A percentile compares a stretch with the other conserved stretches of the same genome.
These are phyloP conservation scores for Monopis laevigella DNA, from an alignment of 2,888 invertebrate genomes.

Conservation along the genomic window DNA sequence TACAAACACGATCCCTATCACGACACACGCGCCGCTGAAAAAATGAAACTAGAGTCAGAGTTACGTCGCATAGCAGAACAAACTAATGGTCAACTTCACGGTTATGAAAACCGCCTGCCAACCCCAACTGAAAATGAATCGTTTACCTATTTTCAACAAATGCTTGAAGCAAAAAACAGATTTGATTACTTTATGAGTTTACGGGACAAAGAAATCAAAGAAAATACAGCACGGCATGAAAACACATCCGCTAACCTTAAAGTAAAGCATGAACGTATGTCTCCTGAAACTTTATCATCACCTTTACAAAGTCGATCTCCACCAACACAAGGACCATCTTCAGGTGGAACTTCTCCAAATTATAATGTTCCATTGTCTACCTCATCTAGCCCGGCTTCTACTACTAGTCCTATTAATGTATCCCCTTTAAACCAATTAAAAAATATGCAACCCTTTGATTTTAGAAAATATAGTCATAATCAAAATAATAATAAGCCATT, in stretches of 20 bases:
- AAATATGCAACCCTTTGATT: constrained; percentile 96
- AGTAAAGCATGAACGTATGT: constrained; percentile 41
- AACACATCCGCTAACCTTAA: constrained; percentile 21
- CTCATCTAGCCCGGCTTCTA: constrained; percentile 54
- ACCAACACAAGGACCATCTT: constrained; percentile 38
- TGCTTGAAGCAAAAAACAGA: constrained; percentile 55
- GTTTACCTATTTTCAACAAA: constrained; percentile 51
- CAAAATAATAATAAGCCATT: constrained; percentile 44
- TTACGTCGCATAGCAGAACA: constrained; percentile 67
- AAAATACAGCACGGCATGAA: constrained; percentile 25
- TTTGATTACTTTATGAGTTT: constrained; percentile 48
- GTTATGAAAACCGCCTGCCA: constrained; percentile 29
- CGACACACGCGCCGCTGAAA: constrained; percentile 46
- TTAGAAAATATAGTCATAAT: constrained; percentile 70
- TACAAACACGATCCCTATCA: constrained; percentile 33
- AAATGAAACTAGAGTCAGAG: constrained; percentile 66
- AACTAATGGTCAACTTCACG: constrained; percentile 53
- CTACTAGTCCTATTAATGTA: constrained; percentile 70
- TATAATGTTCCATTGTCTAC: constrained; percentile 49
- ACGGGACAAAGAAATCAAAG: constrained; percentile 42
- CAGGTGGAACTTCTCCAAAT: constrained; percentile 49
- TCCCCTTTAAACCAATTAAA: constrained; percentile 90
- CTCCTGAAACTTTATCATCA: constrained; percentile 41
- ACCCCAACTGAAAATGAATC: constrained; percentile 41
- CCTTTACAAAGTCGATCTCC: constrained; percentile 33